Conservation (phyloP, 2,888 invertebrate species). For the Nymphalis c-album region DNA sequence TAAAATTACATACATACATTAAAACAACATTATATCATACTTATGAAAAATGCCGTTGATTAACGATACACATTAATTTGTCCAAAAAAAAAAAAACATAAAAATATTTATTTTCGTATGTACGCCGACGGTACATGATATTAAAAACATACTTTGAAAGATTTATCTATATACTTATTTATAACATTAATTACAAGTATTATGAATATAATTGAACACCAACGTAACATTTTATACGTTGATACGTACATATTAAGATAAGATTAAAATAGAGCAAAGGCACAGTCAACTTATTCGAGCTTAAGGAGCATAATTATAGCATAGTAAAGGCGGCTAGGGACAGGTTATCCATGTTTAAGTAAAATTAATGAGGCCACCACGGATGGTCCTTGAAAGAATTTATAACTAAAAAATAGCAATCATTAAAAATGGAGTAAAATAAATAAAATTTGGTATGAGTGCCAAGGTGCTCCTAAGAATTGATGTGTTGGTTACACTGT, state of each 20-base stretch:
- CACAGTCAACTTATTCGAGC: constrained; percentile 37
- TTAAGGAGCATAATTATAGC: constrained; percentile 20
- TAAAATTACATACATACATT: too few species aligned
- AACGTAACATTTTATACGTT: constrained; percentile 17
- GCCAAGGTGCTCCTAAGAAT: too few species aligned
- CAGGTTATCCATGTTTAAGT: neutral
- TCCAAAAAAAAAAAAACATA: too few species aligned
- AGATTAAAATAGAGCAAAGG: constrained; percentile 33
- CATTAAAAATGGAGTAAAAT: too few species aligned
- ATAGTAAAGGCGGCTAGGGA: constrained; percentile 14
- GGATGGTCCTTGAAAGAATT: too few species aligned
- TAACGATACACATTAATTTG: too few species aligned
- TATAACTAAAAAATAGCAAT: too few species aligned
- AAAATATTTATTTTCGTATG: too few species aligned
- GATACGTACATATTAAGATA: constrained; percentile 26
- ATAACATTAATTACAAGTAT: neutral
- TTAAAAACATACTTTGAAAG: neutral
- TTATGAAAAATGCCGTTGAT: too few species aligned
- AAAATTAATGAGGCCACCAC: neutral
- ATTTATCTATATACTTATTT: neutral
- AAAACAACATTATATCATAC: too few species aligned
- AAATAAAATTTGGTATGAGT: too few species aligned
- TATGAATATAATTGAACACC: neutral
- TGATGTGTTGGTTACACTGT: too few species aligned
- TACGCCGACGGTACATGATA: neutral